A percentile compares a stretch with the other conserved stretches of the same genome.
Evolutionary conservation across 92 coral and sea anemone species (phyloP).

Genomic region (Epizoanthus ramosus): DNA sequence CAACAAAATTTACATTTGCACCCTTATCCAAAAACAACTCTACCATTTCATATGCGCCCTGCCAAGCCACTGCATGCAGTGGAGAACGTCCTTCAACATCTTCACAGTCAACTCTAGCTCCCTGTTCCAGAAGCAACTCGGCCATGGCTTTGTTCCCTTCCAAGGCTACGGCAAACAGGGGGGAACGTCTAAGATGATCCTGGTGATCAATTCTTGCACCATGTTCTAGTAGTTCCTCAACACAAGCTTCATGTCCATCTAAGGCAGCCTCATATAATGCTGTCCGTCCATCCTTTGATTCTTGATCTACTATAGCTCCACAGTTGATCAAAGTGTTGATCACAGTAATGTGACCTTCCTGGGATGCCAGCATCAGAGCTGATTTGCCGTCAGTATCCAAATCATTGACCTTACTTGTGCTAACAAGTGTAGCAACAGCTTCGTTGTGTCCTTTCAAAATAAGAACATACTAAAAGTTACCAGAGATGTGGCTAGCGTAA

Average conservation of each 20-base stretch:
- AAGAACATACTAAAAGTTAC: not conserved
- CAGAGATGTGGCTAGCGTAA: not conserved
- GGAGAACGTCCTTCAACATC: slow-evolving; percentile 93
- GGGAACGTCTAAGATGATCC: slow-evolving; percentile 87
- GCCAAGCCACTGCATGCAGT: slow-evolving; percentile 94
- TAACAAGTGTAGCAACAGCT: slow-evolving; percentile 70
- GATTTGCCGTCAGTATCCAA: slow-evolving; percentile 77
- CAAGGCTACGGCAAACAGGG: slow-evolving; percentile 80
- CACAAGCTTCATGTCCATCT: slow-evolving; percentile 86
- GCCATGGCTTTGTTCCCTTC: slow-evolving; percentile 90
- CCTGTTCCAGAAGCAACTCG: slow-evolving; percentile 69
- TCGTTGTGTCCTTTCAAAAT: slow-evolving; percentile 68
- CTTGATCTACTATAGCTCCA: slow-evolving; percentile 81
- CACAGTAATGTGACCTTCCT: slow-evolving; percentile 80
- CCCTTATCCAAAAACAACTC: slow-evolving; percentile 81
- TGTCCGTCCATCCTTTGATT: slow-evolving; percentile 84
- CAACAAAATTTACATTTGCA: slow-evolving; percentile 82
- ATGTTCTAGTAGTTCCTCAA: slow-evolving; percentile 66
- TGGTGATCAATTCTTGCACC: slow-evolving; percentile 76
- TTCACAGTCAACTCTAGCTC: slow-evolving; percentile 80
- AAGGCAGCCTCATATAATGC: slow-evolving; percentile 87
- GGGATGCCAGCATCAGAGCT: slow-evolving; percentile 91
- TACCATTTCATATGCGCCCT: slow-evolving; percentile 81
- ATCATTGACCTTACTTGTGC: slow-evolving; percentile 67
- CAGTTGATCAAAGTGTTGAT: slow-evolving; percentile 70